Base-by-base conservation (phyloP, 2,113 vertebrate genomes). In the Talpa occidentalis region DNA sequence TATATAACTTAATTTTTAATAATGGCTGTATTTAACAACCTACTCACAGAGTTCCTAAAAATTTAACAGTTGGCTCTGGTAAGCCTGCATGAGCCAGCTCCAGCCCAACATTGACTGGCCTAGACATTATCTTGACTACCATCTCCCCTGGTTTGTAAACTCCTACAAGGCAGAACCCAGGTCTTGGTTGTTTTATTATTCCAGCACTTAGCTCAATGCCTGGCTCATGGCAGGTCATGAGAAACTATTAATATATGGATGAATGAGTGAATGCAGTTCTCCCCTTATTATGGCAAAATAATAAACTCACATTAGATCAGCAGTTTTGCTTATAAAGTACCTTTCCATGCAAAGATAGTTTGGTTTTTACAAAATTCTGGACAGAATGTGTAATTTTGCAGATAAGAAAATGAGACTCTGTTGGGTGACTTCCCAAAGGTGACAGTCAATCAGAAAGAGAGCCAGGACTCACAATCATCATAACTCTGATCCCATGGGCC, bases 141-240 rank as follows among this genome's bases (percentile, higher is more conserved):
- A 87, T 84, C 47, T 88, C 73, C 59, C 37, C 30, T 82, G 59
- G 21, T 37, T 52, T 85, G n/a, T 79, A 73, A 64, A 91, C 66
- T 40, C 47, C 62, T 79, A 8, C 84, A 82, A 54, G 2, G 19
- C 44, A 86, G 69, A 92, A 91, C 87, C 9, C 59, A 89, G 70
- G 28, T 93, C 59, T 81, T 72, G 35, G 94, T 93, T 62, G 62
- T 67, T 91, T 83, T n/a, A 64, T 80, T 88, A 88, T 69, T 91
- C 56, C 6, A 73, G 30, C 30, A 66, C 49, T 70, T 80, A 83
- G 40, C 35, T 72, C 92, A 83, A 60, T 73, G 54, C 47, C 89
- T 90, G 40, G 52, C 30, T 93, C 60, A 80, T 70, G 19, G 66
- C 60, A 90, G 52, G 66, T 67, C 92, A 88, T 95, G 66, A 95